Percentiles rank a stretch among this genome's conserved stretches.
Evolutionary conservation across 1,140 invertebrate genomes (phyloP).

Genomic region (Drosophila neocordata): DNA sequence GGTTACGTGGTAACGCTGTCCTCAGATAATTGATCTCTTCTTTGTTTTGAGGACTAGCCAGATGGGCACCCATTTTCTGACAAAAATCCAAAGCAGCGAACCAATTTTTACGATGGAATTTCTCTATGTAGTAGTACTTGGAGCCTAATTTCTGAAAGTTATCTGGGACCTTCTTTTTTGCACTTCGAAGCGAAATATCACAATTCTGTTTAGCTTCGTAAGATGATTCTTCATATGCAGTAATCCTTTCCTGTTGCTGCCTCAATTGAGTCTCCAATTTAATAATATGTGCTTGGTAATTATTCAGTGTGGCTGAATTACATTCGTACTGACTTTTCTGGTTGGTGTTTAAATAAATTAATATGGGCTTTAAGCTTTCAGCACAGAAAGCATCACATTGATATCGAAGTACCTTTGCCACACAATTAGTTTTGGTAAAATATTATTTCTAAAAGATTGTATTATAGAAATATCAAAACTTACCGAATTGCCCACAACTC

Average conservation of each 20-base stretch:
- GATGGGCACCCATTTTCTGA: conserved; percentile 14
- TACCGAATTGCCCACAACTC: too few species aligned
- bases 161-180: background rate
- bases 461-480: background rate
- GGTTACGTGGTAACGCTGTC: background rate
- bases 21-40: background rate
- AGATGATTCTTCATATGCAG: background rate
- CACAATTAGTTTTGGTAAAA: background rate
- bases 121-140: conserved; percentile 38
- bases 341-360: conserved; percentile 1
- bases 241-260: background rate
- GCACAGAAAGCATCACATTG: conserved; percentile 6
- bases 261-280: background rate
- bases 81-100: conserved; percentile 22
- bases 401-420: background rate
- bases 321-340: background rate
- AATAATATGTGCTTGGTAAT: background rate
- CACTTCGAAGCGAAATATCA: background rate
- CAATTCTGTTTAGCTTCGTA: background rate
- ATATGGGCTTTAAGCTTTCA: background rate
- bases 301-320: background rate
- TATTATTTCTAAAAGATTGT: background rate
- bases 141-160: background rate
- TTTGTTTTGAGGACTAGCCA: conserved; percentile 14
- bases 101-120: background rate